Conservation (phyloP, 2,797 vertebrate genomes). For the Enoplosus armatus region DNA sequence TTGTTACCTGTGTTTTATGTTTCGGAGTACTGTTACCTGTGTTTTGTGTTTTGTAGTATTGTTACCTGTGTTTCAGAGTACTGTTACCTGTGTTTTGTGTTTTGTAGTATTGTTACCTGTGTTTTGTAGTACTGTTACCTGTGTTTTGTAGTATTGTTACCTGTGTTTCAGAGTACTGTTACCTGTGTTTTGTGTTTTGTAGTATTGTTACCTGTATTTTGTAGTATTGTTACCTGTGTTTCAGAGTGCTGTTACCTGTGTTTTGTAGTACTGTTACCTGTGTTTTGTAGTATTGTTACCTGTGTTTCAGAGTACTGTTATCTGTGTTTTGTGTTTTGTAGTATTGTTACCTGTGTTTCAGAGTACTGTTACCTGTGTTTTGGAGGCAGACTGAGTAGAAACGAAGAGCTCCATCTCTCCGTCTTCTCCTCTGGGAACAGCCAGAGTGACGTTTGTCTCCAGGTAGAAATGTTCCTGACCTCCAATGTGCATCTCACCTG, state of each 20-base stretch:
- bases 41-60: too few relatives aligned
- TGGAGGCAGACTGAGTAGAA: slow-evolving; percentile 89
- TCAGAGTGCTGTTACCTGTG: not conserved
- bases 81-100: not conserved
- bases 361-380: slow-evolving; percentile 65
- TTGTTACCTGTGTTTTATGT: too few relatives aligned
- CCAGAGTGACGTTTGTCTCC: slow-evolving; percentile 93
- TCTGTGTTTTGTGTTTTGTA: not conserved
- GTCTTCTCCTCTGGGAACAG: slow-evolving; percentile 92
- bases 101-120: not conserved
- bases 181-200: too few relatives aligned
- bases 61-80: too few relatives aligned
- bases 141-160: too few relatives aligned
- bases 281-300: not conserved
- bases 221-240: not conserved
- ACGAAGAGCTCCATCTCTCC: slow-evolving; percentile 95
- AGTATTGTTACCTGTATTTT: too few relatives aligned
- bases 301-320: not conserved
- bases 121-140: too few relatives aligned
- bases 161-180: too few relatives aligned
- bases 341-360: not conserved
- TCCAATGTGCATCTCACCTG: slow-evolving; percentile 93
- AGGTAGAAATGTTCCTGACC: slow-evolving; percentile 98
- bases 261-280: not conserved
- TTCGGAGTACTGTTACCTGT: too few relatives aligned